A percentile compares a stretch with the other conserved stretches of the same genome.
phyloP scores from a whole-genome alignment of 1,140 invertebrate genomes.

The Heterodera schachtii region DNA sequence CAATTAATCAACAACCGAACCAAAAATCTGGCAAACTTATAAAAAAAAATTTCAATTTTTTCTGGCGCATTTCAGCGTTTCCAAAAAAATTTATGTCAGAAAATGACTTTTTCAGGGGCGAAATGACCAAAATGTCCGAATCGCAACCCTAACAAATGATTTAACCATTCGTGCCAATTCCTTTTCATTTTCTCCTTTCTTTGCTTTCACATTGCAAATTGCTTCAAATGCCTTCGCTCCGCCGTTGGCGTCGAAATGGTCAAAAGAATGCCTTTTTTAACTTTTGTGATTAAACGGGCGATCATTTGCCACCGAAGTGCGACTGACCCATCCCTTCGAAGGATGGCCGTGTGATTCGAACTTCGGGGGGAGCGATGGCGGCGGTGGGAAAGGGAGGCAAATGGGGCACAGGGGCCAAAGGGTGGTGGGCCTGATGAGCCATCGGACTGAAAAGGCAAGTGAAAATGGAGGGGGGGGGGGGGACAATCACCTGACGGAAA shows the following conservation, averaged over 20 bases:
- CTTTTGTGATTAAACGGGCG: neutral
- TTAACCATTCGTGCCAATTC: neutral
- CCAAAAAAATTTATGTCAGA: too few relatives aligned
- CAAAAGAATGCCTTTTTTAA: neutral
- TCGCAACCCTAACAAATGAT: neutral
- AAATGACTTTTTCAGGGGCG: too few relatives aligned
- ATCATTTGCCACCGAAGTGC: neutral
- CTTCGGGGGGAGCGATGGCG: conserved; percentile 8
- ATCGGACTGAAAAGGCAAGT: conserved; percentile 12
- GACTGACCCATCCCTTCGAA: neutral
- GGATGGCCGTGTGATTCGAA: conserved; percentile 5
- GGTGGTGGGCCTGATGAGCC: conserved; percentile 18
- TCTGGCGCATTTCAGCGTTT: too few relatives aligned
- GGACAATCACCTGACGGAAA: neutral
- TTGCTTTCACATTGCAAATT: neutral
- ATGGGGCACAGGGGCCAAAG: neutral
- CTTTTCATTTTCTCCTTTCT: neutral
- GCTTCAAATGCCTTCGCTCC: neutral
- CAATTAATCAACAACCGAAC: too few relatives aligned
- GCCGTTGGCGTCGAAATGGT: neutral
- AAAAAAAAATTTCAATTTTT: too few relatives aligned
- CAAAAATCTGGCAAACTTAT: too few relatives aligned
- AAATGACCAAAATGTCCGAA: too few relatives aligned
- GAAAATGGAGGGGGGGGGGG: neutral
- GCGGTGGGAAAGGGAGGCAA: neutral